Base-by-base conservation (phyloP, 2,888 invertebrate species). In the Harpalus rubripes region DNA sequence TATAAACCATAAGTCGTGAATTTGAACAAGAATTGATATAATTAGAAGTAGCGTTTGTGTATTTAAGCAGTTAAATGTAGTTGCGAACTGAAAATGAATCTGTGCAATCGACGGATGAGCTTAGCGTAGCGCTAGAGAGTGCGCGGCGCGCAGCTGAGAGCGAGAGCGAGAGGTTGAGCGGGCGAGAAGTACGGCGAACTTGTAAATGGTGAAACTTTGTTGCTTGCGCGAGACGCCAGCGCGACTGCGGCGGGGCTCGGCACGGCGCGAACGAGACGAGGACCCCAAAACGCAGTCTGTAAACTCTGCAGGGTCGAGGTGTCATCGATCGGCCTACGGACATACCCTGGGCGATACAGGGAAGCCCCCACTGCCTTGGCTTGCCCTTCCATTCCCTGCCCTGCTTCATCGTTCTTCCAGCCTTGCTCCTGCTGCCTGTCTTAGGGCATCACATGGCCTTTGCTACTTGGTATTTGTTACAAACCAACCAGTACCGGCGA, bases 301-400 rank as follows among this genome's bases (percentile, higher is more conserved):
- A 84, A 84, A 84, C 84, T 78, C 79, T 52, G 65, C 84, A 76
- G 78, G 76, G 76, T 84, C 78, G 84, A 84, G 84, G 84, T 84
- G 84, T 84, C 84, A 84, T 84, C 84, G 84, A 84, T 84, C 84
- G 84, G 79, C 78, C 83, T 83, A 83, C 83, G 83, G 83, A 74
- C 72, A 61, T 15, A 74, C 72, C 83, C 83, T 74, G 72, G 83
- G 83, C 74, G 74, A 74, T 74, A 74, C 72, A 74, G 41, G 74
- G 68, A 81, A 39, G 63, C 63, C 22, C 32, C 22, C 81, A 10
- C 81, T 58, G 32, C 81, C 65, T 44, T 58, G 44, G 76, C 76
- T 74, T 72, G 56, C 74, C n/a, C 16, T 44, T 15, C 18, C 61
- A 3, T 12, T 15, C 44, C 7, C 12, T 22, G 72, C 22, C 41